A percentile compares a stretch with the other conserved stretches of the same genome.
phyloP scores from a whole-genome alignment of 2,888 invertebrate species.

The Dexiosoma caninum region DNA sequence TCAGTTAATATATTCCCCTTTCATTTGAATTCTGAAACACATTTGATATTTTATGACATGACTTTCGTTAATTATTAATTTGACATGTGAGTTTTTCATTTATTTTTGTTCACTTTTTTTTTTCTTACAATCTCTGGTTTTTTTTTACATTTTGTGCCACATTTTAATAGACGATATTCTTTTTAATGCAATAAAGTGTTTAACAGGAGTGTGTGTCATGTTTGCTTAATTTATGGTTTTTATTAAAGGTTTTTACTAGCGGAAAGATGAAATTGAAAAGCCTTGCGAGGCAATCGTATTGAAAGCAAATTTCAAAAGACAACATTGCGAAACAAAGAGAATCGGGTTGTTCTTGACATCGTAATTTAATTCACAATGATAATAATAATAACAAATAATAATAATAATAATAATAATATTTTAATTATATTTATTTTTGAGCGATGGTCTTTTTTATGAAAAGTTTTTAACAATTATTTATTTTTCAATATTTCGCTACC shows the following conservation, averaged over 20 bases:
- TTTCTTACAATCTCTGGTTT: neutral
- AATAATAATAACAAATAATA: too few relatives aligned
- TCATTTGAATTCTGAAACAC: too few relatives aligned
- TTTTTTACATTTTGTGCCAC: neutral
- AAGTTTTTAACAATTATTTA: too few relatives aligned
- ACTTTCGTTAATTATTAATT: slow-evolving; percentile 27
- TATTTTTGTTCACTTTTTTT: neutral
- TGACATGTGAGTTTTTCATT: slow-evolving; percentile 22
- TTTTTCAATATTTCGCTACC: too few relatives aligned
- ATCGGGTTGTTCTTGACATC: too few relatives aligned
- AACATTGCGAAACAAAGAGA: neutral
- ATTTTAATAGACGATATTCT: slow-evolving; percentile 3
- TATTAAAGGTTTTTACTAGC: slow-evolving; percentile 32
- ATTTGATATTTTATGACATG: slow-evolving; percentile 2
- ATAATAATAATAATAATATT: too few relatives aligned
- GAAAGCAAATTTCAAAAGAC: neutral
- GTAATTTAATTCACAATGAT: too few relatives aligned
- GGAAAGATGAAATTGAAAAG: neutral
- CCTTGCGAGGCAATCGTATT: neutral
- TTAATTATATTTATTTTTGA: too few relatives aligned
- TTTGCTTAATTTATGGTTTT: slow-evolving; percentile 38
- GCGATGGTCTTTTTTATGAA: too few relatives aligned
- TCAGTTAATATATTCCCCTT: too few relatives aligned
- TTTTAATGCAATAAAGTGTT: slow-evolving; percentile 35
- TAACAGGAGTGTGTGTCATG: slow-evolving; percentile 36